Base-by-base conservation (phyloP, 2,113 vertebrate species). In the Tringa solitaria region DNA sequence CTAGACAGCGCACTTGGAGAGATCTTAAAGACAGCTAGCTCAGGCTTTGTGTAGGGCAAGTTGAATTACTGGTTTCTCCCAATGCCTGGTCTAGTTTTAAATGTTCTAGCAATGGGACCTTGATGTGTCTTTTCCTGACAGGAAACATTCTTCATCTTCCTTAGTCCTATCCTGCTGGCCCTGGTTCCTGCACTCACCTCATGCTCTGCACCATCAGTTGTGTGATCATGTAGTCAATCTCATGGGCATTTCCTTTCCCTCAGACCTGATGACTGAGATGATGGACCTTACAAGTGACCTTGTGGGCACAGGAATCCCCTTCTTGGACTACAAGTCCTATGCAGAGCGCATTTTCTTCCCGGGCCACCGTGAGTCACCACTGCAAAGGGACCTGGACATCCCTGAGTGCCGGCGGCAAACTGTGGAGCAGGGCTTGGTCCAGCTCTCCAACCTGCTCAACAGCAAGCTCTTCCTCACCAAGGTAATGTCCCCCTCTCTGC, bases 241-340 rank as follows among this genome's bases (percentile, higher is more conserved):
- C 70, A 79, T 5, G 28, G 81, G 45, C 9, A 14, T 90, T 90
- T 95, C 73, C 43, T 83, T 91, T 95, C 88, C 33, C 65, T 67
- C 97, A 99, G 99, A 99, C 97, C 97, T 99, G 91, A 99, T 99
- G 99, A 99, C 99, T 0, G 99, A 99, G 96, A 99, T 99, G 99
- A 99, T 99, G 92, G 99, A 99, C 94, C 99, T 99, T 97, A 99
- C 99, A 84, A 99, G 99, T 61, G 99, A 99, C 97, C 98, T 99
- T 27, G 99, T 99, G 93, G 99, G 99, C 80, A 99, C 99, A 0
- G 99, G 99, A 53, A 99, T 99, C 64, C 99, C 99, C 14, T 99
- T 99, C 98, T 98, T 99, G 15, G 99, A 99, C 97, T 99, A 99
- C 97, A 98, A 98, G 68, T 98, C 98, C 97, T 99, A 99, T 0